Conservation (phyloP, 2,888 invertebrate species). For the Thereva unica region DNA sequence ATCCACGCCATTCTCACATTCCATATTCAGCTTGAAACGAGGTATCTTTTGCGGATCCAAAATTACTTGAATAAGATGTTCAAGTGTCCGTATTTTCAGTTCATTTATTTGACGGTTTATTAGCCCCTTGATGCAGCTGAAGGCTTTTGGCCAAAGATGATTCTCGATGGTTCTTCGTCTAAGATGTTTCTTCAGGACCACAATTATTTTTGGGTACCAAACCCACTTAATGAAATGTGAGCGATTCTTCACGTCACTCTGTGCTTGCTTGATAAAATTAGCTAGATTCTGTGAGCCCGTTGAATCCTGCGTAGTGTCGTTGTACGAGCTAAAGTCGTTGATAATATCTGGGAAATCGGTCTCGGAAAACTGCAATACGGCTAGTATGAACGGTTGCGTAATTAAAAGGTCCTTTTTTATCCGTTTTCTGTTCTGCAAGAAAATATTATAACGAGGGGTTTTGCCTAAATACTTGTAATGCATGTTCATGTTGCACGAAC, state of each 20-base stretch:
- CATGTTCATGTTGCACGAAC: conserved; percentile 51
- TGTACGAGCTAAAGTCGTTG: conserved; percentile 51
- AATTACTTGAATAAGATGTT: conserved; percentile 64
- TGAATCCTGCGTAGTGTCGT: conserved; percentile 4
- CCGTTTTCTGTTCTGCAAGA: conserved; percentile 62
- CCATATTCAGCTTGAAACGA: conserved; percentile 63
- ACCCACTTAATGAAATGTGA: conserved; percentile 55
- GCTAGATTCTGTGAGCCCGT: conserved; percentile 26
- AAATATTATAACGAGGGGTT: conserved; percentile 65
- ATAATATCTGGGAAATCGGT: conserved; percentile 55
- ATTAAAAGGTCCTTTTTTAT: conserved; percentile 65
- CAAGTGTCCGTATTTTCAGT: conserved; percentile 69
- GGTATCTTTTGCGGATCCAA: conserved; percentile 63
- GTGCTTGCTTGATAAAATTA: conserved; percentile 49
- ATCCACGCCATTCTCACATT: conserved; percentile 55
- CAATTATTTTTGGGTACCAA: conserved; percentile 57
- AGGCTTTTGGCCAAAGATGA: conserved; percentile 51
- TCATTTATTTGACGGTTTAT: conserved; percentile 68
- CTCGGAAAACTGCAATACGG: conserved; percentile 51
- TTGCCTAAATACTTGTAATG: conserved; percentile 66
- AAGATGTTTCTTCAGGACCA: conserved; percentile 51
- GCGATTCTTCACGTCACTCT: conserved; percentile 53
- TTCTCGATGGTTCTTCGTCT: conserved; percentile 50
- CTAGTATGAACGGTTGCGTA: conserved; percentile 67
- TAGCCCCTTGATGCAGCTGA: conserved; percentile 59